Evolutionary conservation across 2,113 vertebrate genomes (phyloP).

Genomic region (rat (Rattus norvegicus)): GRCr8 NC_086028.1:92775001-92775500

Average conservation of each 20-base stretch:
- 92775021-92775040: fast-evolving
- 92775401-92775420: not conserved
- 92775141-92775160: not conserved
- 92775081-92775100: not conserved
- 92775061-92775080: not conserved
- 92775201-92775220: not conserved
- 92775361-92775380: not conserved
- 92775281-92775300: not conserved
- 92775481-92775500: not conserved
- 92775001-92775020: not conserved
- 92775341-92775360: not conserved
- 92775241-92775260: not conserved
- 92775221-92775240: not conserved
- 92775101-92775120: not conserved
- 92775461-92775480: too few species aligned
- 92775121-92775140: not conserved
- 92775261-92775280: not conserved
- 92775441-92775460: not conserved
- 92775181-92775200: not conserved
- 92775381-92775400: not conserved
- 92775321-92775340: not conserved
- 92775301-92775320: too few species aligned
- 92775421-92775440: too few species aligned
- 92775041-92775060: not conserved
- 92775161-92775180: not conserved